A percentile compares a stretch with the other conserved stretches of the same genome.
phyloP scores from a whole-genome alignment of 2,888 invertebrate genomes.

The Tetragonula carbonaria region DNA sequence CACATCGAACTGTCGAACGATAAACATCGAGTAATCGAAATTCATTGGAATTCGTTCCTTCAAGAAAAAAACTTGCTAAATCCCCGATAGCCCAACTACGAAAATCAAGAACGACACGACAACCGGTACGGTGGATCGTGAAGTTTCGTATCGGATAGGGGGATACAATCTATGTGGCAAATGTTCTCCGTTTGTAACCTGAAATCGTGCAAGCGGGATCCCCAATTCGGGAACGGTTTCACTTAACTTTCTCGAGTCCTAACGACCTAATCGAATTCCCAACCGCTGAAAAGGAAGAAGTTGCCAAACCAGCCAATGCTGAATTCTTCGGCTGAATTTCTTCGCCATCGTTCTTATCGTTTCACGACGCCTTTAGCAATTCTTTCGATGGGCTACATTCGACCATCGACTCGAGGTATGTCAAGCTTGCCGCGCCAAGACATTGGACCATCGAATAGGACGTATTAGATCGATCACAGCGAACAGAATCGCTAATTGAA shows the following conservation, averaged over 20 bases:
- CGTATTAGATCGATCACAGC: slow-evolving; percentile 30
- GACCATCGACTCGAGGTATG: slow-evolving; percentile 10
- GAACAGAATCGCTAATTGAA: slow-evolving; percentile 17
- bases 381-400: slow-evolving; percentile 10
- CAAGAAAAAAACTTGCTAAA: not conserved
- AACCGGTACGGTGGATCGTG: not conserved
- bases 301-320: not conserved
- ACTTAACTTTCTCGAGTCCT: not conserved
- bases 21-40: slow-evolving; percentile 36
- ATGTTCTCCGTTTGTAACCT: not conserved
- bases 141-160: slow-evolving; percentile 22
- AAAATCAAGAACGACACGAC: not conserved
- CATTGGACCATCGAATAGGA: not conserved
- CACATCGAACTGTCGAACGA: slow-evolving; percentile 44
- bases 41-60: too few relatives aligned
- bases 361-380: not conserved
- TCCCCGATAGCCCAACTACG: not conserved
- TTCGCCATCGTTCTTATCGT: not conserved
- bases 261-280: not conserved
- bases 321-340: slow-evolving; percentile 3
- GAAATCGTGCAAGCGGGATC: not conserved
- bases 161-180: not conserved
- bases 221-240: not conserved
- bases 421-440: not conserved
- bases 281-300: not conserved